These are phyloP conservation scores for Peromyscus maniculatus DNA, from an alignment of 2,113 vertebrate species.

Conservation along the genomic window DNA sequence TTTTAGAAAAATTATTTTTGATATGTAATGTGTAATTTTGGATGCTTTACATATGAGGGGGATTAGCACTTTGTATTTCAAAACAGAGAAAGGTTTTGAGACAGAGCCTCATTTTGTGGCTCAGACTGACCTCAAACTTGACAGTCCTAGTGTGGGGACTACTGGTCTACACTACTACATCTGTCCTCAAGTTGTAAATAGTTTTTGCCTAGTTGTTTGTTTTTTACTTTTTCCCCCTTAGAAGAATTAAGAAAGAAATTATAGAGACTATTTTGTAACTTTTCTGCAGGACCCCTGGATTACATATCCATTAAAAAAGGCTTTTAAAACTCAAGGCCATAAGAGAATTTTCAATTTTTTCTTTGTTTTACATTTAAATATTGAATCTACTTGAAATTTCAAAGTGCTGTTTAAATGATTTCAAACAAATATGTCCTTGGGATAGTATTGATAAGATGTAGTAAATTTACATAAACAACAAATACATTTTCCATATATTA, in stretches of 20 bases:
- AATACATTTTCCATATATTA: neutral
- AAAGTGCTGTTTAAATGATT: constrained; percentile 16
- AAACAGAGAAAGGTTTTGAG: neutral
- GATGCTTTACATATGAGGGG: neutral
- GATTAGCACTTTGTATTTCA: constrained; percentile 13
- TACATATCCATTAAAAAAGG: constrained; percentile 48
- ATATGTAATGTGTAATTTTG: neutral
- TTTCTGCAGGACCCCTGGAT: constrained; percentile 15
- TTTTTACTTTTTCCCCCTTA: neutral
- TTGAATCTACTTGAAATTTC: constrained; percentile 62
- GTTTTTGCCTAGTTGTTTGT: constrained; percentile 25
- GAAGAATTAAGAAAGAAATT: neutral
- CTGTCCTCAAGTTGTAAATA: neutral
- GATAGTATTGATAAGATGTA: neutral
- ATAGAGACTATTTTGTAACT: neutral
- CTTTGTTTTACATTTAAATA: constrained; percentile 62
- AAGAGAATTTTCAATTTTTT: constrained; percentile 46
- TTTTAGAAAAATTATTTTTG: neutral
- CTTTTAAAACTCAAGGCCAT: constrained; percentile 47
- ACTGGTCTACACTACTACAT: too few species aligned
- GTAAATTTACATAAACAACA: constrained; percentile 41
- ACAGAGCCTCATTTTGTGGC: neutral
- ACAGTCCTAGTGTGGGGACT: neutral
- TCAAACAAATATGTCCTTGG: constrained; percentile 46
- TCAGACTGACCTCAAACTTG: neutral